These are phyloP conservation scores for Molanna angustata DNA, from an alignment of 2,888 invertebrate genomes.

Conservation along the genomic window DNA sequence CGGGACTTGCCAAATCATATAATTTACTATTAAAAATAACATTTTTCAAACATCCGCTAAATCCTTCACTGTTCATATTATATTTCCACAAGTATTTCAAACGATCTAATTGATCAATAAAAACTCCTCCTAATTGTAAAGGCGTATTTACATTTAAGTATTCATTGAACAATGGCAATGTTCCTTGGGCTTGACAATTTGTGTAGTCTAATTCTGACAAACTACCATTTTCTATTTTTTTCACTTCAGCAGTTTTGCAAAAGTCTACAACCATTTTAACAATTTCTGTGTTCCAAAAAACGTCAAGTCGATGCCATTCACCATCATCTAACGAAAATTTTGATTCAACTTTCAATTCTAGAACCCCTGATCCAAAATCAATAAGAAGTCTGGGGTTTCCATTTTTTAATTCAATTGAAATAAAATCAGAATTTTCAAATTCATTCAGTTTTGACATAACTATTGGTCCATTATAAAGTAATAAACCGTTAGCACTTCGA, in stretches of 20 bases:
- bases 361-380: slow-evolving; percentile 92
- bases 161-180: slow-evolving; percentile 91
- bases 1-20: slow-evolving; percentile 93
- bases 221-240: slow-evolving; percentile 86
- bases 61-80: slow-evolving; percentile 84
- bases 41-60: slow-evolving; percentile 95
- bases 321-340: slow-evolving; percentile 89
- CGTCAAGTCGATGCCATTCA: slow-evolving; percentile 95
- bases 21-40: slow-evolving; percentile 92
- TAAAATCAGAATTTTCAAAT: slow-evolving; percentile 87
- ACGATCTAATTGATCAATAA: slow-evolving; percentile 85
- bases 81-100: slow-evolving; percentile 87
- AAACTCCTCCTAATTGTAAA: slow-evolving; percentile 90
- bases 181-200: slow-evolving; percentile 85
- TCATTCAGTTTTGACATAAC: slow-evolving; percentile 90
- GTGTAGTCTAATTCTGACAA: slow-evolving; percentile 85
- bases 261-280: slow-evolving; percentile 91
- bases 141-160: slow-evolving; percentile 95
- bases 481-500: slow-evolving; percentile 81
- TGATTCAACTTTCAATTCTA: slow-evolving; percentile 80
- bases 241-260: slow-evolving; percentile 85
- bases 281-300: slow-evolving; percentile 93
- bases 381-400: slow-evolving; percentile 87
- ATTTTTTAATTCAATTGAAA: slow-evolving; percentile 87
- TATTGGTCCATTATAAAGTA: slow-evolving; percentile 96